Base-by-base conservation (phyloP, 30 jellyfish, hydroid and myxozoan genomes). In the Nemopilema nomurai region DNA sequence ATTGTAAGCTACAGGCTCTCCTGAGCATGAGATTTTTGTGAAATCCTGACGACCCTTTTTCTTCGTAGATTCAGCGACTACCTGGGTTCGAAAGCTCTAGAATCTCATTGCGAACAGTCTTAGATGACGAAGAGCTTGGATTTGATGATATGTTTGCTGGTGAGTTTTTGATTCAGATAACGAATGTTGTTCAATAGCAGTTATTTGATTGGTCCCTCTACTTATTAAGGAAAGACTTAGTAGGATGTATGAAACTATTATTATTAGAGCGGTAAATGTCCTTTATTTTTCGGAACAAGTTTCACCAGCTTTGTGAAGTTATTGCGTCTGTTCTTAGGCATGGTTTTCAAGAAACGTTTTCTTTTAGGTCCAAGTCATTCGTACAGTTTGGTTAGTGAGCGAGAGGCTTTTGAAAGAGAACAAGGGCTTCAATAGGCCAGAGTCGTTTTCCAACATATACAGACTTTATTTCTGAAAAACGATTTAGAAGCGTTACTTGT, bases 41-140 rank as follows among this genome's bases (percentile, higher is more conserved):
- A 70, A 28, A 1, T 6, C 16, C 20, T 76, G 16, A 24, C 30
- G 23, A 18, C 49, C 23, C 8, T 62, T 4, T 69, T 25, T 3
- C 19, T 1, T 28, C 72, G 22, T 67, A 91, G 97, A 72, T 91
- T 33, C 97, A 86, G 28, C 82, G 97, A 52, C 87, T 91, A 1
- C 96, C 97, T 13, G 97, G 97, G 23, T 69, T 91, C 13, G 94
- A 86, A 49, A 91, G 97, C 67, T 91, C 97, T 19, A 80, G 90
- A 53, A 74, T 87, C 20, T 91, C 96, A 1, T 83, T 86, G 33
- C 26, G 96, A 18, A 86, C 90, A 30, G 83, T 91, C 52, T 29
- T 86, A 79, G 96, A 83, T 51, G 85, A 31, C 19, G 88, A 92
- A 64, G 94, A 80, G 18, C 84, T 92, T 62, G 96, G 94, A 0